These are phyloP conservation scores for Calypte anna DNA, from an alignment of 2,113 vertebrate genomes.

Conservation along the genomic window DNA sequence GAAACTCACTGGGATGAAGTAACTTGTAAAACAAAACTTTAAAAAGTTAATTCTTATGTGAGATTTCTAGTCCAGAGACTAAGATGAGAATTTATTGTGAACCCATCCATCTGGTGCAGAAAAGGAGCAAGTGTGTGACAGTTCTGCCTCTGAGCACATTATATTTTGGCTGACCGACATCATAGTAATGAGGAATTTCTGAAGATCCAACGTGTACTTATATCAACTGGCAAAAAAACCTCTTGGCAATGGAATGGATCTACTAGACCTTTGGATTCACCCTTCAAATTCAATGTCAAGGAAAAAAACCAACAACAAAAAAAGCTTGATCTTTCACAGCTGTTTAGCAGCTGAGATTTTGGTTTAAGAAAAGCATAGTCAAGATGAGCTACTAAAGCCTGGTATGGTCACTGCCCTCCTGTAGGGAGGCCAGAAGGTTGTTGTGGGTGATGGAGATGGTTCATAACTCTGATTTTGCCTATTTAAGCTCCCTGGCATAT, in stretches of 20 bases:
- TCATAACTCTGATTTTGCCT: neutral
- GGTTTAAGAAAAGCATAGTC: neutral
- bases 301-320: constrained; percentile 23
- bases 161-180: constrained; percentile 45
- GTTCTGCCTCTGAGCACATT: constrained; percentile 48
- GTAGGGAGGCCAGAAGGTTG: neutral
- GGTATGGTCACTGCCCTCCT: neutral
- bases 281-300: constrained; percentile 22
- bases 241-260: constrained; percentile 29
- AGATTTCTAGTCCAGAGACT: neutral
- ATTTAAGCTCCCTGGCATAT: neutral
- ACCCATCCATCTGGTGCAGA: constrained; percentile 40
- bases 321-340: constrained; percentile 38
- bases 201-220: constrained; percentile 6
- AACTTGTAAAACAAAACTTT: neutral
- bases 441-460: neutral
- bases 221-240: neutral
- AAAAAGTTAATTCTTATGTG: neutral
- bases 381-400: neutral
- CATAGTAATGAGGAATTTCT: constrained; percentile 45
- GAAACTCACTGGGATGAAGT: neutral
- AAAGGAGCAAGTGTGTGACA: constrained; percentile 49
- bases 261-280: constrained; percentile 44
- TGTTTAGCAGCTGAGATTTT: constrained; percentile 49
- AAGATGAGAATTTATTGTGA: constrained; percentile 34